These are phyloP conservation scores for Danio jaintianensis DNA, from an alignment of 2,797 vertebrate species.

Conservation along the genomic window DNA sequence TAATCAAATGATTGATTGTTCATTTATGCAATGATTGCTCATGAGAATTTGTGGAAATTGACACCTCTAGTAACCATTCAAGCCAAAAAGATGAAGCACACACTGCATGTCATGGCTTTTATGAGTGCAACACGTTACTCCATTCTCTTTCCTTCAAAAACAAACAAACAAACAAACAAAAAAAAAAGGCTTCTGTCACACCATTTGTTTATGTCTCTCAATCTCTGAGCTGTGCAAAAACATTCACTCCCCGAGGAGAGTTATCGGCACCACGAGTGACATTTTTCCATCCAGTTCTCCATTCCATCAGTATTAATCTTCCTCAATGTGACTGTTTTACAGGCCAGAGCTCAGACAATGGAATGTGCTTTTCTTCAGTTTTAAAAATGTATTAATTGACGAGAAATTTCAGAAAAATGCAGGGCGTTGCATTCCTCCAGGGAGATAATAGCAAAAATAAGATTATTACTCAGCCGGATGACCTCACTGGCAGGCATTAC, in stretches of 20 bases:
- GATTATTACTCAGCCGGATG: constrained; percentile 72
- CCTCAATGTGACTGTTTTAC: constrained; percentile 61
- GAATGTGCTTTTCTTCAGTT: constrained; percentile 68
- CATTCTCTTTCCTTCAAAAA: not conserved
- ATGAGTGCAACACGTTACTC: constrained; percentile 9
- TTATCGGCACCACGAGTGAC: constrained; percentile 57
- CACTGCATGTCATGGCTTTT: not conserved
- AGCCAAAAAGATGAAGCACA: constrained; percentile 47
- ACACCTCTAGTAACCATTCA: constrained; percentile 67
- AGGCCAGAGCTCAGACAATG: constrained; percentile 59
- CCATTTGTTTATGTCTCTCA: constrained; percentile 41
- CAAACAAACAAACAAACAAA: too few relatives aligned
- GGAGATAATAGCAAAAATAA: constrained; percentile 73
- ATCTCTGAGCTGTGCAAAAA: constrained; percentile 34
- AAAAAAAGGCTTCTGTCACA: constrained; percentile 38
- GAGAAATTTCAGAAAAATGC: constrained; percentile 78
- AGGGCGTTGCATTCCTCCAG: constrained; percentile 74
- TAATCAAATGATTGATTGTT: too few relatives aligned
- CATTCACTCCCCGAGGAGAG: constrained; percentile 53
- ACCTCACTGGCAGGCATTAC: constrained; percentile 68
- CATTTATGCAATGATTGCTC: too few relatives aligned
- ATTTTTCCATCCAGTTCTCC: constrained; percentile 33
- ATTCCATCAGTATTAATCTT: constrained; percentile 53
- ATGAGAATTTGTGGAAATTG: too few relatives aligned
- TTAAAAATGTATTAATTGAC: constrained; percentile 77